Percentiles rank a stretch among this genome's conserved stretches.
These are phyloP conservation scores for Nesogale talazaci DNA, from an alignment of 2,113 vertebrate genomes.

Conservation along the genomic window DNA sequence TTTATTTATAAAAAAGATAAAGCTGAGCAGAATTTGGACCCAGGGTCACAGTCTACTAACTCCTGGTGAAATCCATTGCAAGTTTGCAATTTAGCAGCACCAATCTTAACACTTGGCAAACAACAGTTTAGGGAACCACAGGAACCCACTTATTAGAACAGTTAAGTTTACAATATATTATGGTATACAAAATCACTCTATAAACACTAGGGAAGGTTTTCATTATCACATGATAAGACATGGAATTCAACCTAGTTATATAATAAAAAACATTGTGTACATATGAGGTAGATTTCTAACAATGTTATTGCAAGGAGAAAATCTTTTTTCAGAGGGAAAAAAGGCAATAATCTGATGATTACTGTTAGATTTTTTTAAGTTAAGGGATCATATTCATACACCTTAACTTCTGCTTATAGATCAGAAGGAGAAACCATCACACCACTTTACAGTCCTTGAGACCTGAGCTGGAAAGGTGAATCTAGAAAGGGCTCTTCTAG, in stretches of 20 bases:
- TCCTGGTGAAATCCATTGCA: background rate
- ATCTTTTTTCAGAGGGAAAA: background rate
- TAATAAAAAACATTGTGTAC: background rate
- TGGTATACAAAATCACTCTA: background rate
- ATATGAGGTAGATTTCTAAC: background rate
- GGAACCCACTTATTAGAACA: background rate
- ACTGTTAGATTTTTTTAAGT: background rate
- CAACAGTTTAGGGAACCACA: background rate
- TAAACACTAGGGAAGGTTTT: background rate
- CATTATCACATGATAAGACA: background rate
- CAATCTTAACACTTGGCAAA: background rate
- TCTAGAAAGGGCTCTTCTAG: background rate
- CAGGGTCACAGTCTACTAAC: background rate
- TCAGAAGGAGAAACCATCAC: background rate
- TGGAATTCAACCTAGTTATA: background rate
- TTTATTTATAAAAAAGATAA: constrained; percentile 15
- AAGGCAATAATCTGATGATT: background rate
- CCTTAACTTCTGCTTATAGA: background rate
- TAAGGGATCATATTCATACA: background rate
- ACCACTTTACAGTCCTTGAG: background rate
- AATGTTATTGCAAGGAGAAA: background rate
- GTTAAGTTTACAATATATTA: background rate
- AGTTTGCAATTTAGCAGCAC: background rate
- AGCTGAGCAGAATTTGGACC: background rate
- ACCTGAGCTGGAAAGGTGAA: background rate